Conservation (phyloP, 2,888 invertebrate genomes). For the Camptogramma bilineatum region DNA sequence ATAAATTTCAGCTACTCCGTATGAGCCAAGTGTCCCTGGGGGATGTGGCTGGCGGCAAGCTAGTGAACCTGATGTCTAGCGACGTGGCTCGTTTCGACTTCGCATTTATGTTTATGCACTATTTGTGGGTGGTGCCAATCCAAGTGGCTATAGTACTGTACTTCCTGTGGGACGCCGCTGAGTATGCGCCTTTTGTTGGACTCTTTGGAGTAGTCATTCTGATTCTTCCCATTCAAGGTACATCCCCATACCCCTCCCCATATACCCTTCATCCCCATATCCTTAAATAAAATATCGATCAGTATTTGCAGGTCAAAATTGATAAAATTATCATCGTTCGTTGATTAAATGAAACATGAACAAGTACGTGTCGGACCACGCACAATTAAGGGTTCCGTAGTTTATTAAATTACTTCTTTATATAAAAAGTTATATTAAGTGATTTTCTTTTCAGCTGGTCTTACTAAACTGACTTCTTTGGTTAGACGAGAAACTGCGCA, state of each 20-base stretch:
- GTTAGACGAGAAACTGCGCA: slow-evolving; percentile 86
- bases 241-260: too few species aligned
- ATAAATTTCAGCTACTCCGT: slow-evolving; percentile 86
- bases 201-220: slow-evolving; percentile 80
- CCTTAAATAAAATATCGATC: background rate
- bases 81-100: slow-evolving; percentile 93
- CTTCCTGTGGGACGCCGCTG: slow-evolving; percentile 66
- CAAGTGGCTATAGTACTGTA: slow-evolving; percentile 86
- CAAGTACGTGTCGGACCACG: too few species aligned
- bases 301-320: background rate
- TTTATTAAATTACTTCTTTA: too few species aligned
- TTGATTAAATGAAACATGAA: background rate
- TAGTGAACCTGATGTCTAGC: slow-evolving; percentile 93
- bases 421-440: too few species aligned
- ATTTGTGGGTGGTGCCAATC: slow-evolving; percentile 91
- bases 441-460: slow-evolving; percentile 58
- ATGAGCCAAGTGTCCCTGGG: slow-evolving; percentile 90
- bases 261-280: too few species aligned
- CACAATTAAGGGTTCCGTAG: too few species aligned
- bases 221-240: slow-evolving; percentile 84
- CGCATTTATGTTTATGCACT: slow-evolving; percentile 89
- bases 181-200: slow-evolving; percentile 73
- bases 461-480: slow-evolving; percentile 70
- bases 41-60: slow-evolving; percentile 89
- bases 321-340: background rate